phyloP scores from a whole-genome alignment of 2,113 vertebrate genomes.

The Xenopus laevis region DNA sequence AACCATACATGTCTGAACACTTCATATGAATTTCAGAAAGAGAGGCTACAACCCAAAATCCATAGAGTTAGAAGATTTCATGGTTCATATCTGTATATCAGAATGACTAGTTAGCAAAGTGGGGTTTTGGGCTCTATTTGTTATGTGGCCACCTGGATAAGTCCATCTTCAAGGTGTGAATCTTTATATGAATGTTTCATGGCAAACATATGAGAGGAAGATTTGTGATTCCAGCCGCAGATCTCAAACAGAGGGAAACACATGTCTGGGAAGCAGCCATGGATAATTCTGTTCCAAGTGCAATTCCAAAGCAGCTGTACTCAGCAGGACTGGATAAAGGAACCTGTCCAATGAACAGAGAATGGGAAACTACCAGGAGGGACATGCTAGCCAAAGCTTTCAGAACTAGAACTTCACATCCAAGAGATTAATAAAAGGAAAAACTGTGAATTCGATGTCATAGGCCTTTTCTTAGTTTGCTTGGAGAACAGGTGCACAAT shows the following conservation, averaged over 20 bases:
- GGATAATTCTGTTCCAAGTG: background rate
- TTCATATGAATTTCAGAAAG: too few species aligned
- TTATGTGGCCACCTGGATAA: too few species aligned
- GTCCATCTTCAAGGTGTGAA: background rate
- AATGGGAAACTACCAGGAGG: conserved; percentile 2
- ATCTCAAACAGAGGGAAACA: conserved; percentile 16
- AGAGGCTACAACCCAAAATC: too few species aligned
- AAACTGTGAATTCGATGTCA: too few species aligned
- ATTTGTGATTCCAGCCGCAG: background rate
- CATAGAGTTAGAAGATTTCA: too few species aligned
- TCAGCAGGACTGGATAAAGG: conserved; percentile 16
- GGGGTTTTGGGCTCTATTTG: too few species aligned
- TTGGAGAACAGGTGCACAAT: too few species aligned
- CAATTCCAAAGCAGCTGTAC: conserved; percentile 14
- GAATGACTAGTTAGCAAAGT: too few species aligned
- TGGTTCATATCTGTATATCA: too few species aligned
- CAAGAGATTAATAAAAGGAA: too few species aligned
- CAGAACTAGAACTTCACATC: conserved; percentile 3
- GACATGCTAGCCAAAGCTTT: background rate
- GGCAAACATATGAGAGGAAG: background rate
- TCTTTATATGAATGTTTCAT: background rate
- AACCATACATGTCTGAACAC: too few species aligned
- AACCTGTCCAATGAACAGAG: background rate
- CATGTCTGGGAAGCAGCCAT: conserved; percentile 3
- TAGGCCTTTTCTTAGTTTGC: too few species aligned